Evolutionary conservation across 30 jellyfish, hydroid and myxozoan genomes (phyloP), one percentile per base, ranked within the genome.

Genomic region (Cassiopea xamachana): DNA sequence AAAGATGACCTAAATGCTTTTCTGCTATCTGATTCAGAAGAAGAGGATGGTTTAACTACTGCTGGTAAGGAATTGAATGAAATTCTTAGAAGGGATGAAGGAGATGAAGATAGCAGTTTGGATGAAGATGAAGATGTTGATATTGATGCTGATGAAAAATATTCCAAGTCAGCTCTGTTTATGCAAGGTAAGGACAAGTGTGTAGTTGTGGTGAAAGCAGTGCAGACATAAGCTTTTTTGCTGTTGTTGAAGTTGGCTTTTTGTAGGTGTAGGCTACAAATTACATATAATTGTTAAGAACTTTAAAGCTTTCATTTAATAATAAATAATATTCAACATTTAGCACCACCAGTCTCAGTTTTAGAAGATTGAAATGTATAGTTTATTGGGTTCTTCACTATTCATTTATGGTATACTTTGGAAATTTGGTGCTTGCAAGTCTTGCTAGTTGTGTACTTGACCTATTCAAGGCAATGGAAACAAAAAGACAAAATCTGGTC

Each of bases 61-160:
- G 99, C 89, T 69, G 97, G 97, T 17, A 95, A 95, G 67, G 97
- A 95, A 79, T 83, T 95, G 76, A 95, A 95, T 48, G 97, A 96
- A 60, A 90, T 95, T 45, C 85, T 95, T 12, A 91, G 91, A 73
- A 90, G 94, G 64, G 97, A 94, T 76, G 92, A 81, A 50, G 97
- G 97, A 7, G 86, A 87, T 27, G 98, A 87, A 1, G 97, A 90
- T 4, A 76, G 96, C 51, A 90, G 97, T 75, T 51, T 60, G 46
- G 98, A 91, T 77, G 97, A 90, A 49, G 97, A 95, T 60, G 99
- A 95, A 19, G 97, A 95, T 60, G 99, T 91, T 15, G 98, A 91
- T 83, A 92, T 91, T 4, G 99, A 95, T 77, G 94, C 93, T 39
- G 88, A 74, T 73, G 97, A 91, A 68, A 91, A 95, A 77, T 95